A percentile compares a stretch with the other conserved stretches of the same genome.
phyloP scores from a whole-genome alignment of 2,113 vertebrate species.

The Balaeniceps rex region DNA sequence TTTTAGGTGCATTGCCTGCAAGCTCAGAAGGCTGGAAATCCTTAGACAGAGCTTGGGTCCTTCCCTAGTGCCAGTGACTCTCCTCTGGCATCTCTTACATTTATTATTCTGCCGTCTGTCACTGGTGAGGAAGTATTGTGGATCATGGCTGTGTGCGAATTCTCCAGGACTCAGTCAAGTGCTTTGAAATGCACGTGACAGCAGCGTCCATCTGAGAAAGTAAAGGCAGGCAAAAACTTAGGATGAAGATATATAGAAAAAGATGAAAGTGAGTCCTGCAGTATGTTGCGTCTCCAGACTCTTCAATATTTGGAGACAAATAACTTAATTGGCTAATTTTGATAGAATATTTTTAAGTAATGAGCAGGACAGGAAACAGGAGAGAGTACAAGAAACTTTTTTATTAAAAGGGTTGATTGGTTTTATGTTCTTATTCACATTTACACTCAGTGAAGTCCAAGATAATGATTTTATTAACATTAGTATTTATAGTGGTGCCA shows the following conservation, averaged over 20 bases:
- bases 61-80: not conserved
- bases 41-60: not conserved
- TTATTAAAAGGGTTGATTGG: not conserved
- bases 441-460: not conserved
- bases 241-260: not conserved
- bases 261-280: not conserved
- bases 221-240: not conserved
- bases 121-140: not conserved
- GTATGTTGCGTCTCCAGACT: not conserved
- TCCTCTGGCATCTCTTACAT: not conserved
- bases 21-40: constrained; percentile 10
- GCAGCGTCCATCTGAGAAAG: not conserved
- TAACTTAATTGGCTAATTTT: not conserved
- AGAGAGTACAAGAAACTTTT: not conserved
- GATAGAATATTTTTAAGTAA: not conserved
- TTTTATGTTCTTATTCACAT: not conserved
- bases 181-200: not conserved
- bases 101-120: not conserved
- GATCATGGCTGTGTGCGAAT: not conserved
- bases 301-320: not conserved
- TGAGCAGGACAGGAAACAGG: not conserved
- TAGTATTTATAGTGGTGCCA: not conserved
- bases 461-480: not conserved
- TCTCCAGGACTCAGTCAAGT: not conserved
- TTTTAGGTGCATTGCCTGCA: not conserved